phyloP scores from a whole-genome alignment of 2,888 invertebrate genomes.

The Ophion slaviceki region DNA sequence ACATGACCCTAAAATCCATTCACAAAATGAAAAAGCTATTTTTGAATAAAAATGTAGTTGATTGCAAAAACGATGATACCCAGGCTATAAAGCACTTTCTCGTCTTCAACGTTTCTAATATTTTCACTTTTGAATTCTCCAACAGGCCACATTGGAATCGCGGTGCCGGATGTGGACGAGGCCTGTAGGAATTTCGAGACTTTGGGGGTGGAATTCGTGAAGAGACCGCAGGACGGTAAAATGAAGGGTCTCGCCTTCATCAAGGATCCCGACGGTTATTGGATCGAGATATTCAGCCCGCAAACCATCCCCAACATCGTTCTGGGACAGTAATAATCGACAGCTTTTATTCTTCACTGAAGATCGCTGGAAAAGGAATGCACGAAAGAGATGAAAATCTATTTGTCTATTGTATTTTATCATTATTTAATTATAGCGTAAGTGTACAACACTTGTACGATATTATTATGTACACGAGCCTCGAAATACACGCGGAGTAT shows the following conservation, averaged over 20 bases:
- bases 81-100: not conserved
- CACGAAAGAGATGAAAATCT: not conserved
- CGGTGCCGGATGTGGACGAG: slow-evolving; percentile 94
- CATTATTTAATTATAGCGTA: slow-evolving; percentile 13
- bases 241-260: slow-evolving; percentile 98
- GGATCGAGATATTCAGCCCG: slow-evolving; percentile 95
- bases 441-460: slow-evolving; percentile 9
- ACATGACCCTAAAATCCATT: not conserved
- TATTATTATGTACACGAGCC: slow-evolving; percentile 17
- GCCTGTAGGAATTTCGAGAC: slow-evolving; percentile 95
- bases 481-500: not conserved
- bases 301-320: slow-evolving; percentile 70
- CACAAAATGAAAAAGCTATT: not conserved
- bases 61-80: not conserved
- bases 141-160: slow-evolving; percentile 94
- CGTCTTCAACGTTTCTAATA: slow-evolving; percentile 13
- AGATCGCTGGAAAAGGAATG: not conserved
- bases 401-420: slow-evolving; percentile 13
- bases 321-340: slow-evolving; percentile 58
- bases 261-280: slow-evolving; percentile 97
- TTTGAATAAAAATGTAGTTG: not conserved
- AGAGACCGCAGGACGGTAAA: slow-evolving; percentile 95
- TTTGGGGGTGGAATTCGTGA: slow-evolving; percentile 94
- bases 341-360: not conserved
- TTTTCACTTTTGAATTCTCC: not conserved